Conservation (phyloP, 2,888 invertebrate species). For the Amblyteles armatorius region DNA sequence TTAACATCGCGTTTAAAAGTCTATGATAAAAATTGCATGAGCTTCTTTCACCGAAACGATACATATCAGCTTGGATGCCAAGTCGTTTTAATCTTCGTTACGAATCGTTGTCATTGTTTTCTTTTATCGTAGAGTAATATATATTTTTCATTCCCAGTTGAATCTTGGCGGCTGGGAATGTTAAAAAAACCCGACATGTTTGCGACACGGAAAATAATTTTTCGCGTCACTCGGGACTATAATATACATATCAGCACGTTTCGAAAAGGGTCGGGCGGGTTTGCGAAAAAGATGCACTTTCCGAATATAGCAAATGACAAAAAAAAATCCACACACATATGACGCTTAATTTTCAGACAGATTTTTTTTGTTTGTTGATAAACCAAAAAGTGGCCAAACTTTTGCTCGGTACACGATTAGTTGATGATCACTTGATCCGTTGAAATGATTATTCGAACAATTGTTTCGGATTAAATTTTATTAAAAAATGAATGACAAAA, state of each 20-base stretch:
- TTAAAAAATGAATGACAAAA: background rate
- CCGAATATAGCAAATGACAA: background rate
- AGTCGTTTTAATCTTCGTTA: slow-evolving; percentile 46
- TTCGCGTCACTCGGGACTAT: slow-evolving; percentile 66
- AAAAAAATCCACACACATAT: background rate
- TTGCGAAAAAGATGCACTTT: slow-evolving; percentile 21
- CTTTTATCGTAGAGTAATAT: slow-evolving; percentile 38
- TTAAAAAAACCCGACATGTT: slow-evolving; percentile 31
- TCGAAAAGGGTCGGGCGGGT: slow-evolving; percentile 35
- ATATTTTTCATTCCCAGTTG: slow-evolving; percentile 22
- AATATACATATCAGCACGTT: slow-evolving; percentile 76
- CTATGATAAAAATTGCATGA: slow-evolving; percentile 62
- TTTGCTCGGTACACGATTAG: background rate
- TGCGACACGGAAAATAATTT: slow-evolving; percentile 9
- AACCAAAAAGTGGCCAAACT: background rate
- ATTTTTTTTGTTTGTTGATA: background rate
- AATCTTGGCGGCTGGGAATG: slow-evolving; percentile 2
- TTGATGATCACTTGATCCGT: no score
- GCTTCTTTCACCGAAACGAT: slow-evolving; percentile 74
- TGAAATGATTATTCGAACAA: background rate
- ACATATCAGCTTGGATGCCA: slow-evolving; percentile 73
- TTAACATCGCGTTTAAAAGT: slow-evolving; percentile 19
- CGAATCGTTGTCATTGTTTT: slow-evolving; percentile 24
- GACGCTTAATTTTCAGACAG: background rate
- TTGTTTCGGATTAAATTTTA: background rate